phyloP scores from a whole-genome alignment of 2,113 vertebrate species.

The Phalacrocorax brasilianus region DNA sequence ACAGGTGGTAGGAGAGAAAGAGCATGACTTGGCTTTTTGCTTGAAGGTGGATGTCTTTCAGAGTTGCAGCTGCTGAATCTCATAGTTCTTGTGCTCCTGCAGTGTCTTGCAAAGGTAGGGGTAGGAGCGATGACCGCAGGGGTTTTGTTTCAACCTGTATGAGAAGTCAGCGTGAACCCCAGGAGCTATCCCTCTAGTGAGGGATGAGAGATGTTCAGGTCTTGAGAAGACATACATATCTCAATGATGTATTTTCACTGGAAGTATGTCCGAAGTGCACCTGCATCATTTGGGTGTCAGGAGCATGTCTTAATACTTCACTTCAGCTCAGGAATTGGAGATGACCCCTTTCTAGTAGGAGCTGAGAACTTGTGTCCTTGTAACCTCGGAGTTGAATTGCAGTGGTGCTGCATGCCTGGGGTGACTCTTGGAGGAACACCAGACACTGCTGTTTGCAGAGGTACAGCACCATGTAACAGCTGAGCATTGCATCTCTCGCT shows the following conservation, averaged over 20 bases:
- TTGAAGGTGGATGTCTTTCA: neutral
- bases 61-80: neutral
- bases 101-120: neutral
- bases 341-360: neutral
- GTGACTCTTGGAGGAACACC: rapidly evolving
- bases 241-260: neutral
- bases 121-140: rapidly evolving
- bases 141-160: neutral
- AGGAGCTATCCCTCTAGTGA: neutral
- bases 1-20: neutral
- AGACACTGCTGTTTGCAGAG: neutral
- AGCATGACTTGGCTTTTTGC: neutral
- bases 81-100: neutral
- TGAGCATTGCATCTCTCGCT: rapidly evolving
- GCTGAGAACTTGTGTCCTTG: neutral
- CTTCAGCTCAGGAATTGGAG: neutral
- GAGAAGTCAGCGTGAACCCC: neutral
- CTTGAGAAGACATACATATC: neutral
- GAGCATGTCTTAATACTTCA: neutral
- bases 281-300: neutral
- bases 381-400: neutral
- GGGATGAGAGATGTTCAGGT: neutral
- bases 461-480: neutral
- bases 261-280: too few species aligned
- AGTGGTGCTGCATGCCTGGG: neutral